These are phyloP conservation scores for Esperia sulphurella DNA, from an alignment of 2,888 invertebrate genomes.

Conservation along the genomic window DNA sequence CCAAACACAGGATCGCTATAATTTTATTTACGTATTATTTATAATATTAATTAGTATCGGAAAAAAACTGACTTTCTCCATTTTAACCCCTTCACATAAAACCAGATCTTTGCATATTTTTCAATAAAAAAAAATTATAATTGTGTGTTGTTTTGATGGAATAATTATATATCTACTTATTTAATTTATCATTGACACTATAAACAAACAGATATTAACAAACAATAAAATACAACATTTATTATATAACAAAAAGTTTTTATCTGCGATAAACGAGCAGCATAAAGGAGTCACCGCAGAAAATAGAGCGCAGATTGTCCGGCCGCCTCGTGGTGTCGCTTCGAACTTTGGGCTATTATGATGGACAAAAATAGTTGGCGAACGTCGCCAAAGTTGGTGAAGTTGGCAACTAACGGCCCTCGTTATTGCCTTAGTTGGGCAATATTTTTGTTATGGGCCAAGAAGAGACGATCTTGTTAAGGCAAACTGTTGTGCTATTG, in stretches of 20 bases:
- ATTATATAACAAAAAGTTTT: constrained; percentile 11
- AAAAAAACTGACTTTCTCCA: too few species aligned
- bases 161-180: too few species aligned
- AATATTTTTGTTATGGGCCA: constrained; percentile 67
- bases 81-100: too few species aligned
- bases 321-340: constrained; percentile 14
- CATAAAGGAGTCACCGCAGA: constrained; percentile 32
- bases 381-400: constrained; percentile 50
- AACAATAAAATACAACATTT: not conserved
- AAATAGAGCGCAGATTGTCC: constrained; percentile 54
- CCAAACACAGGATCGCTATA: too few species aligned
- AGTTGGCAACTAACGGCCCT: constrained; percentile 58
- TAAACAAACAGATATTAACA: not conserved
- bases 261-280: constrained; percentile 29
- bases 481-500: constrained; percentile 58
- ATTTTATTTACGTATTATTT: too few species aligned
- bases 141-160: too few species aligned
- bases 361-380: constrained; percentile 69
- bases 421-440: constrained; percentile 74
- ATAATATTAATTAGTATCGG: too few species aligned
- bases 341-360: constrained; percentile 69
- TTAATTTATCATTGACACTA: too few species aligned
- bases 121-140: too few species aligned
- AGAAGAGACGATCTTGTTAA: constrained; percentile 52
- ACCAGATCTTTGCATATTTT: too few species aligned